phyloP scores from a whole-genome alignment of 2,797 vertebrate genomes.

The Anisognathus igniventris region DNA sequence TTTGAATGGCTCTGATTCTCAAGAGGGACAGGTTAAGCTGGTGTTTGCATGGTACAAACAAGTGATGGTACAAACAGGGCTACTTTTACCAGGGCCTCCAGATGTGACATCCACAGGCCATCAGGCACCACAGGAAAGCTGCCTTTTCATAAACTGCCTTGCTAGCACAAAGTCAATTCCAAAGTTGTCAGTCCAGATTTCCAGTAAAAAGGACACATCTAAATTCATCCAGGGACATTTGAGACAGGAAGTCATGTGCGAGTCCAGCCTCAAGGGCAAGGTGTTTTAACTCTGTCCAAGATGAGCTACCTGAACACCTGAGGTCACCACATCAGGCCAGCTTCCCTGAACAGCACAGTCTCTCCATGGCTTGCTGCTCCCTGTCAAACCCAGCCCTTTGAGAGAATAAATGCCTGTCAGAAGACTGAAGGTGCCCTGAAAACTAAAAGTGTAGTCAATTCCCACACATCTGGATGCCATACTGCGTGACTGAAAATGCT shows the following conservation, averaged over 20 bases:
- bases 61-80: background rate
- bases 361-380: background rate
- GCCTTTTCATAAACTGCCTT: background rate
- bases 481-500: background rate
- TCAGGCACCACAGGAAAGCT: background rate
- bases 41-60: background rate
- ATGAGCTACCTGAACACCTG: background rate
- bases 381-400: background rate
- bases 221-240: background rate
- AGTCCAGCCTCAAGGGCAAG: background rate
- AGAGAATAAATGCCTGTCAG: background rate
- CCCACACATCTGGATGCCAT: slow-evolving; percentile 18
- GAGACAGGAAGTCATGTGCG: background rate
- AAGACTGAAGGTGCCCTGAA: background rate
- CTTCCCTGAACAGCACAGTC: background rate
- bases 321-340: background rate
- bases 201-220: background rate
- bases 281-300: background rate
- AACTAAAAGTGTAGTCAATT: background rate
- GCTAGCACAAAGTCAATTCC: background rate
- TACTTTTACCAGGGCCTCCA: background rate
- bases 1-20: background rate
- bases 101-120: background rate
- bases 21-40: background rate
- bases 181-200: background rate